Evolutionary conservation across 2,797 vertebrate genomes (phyloP), one percentile per base, ranked within the genome.

Genomic region (Paguma larvata): DNA sequence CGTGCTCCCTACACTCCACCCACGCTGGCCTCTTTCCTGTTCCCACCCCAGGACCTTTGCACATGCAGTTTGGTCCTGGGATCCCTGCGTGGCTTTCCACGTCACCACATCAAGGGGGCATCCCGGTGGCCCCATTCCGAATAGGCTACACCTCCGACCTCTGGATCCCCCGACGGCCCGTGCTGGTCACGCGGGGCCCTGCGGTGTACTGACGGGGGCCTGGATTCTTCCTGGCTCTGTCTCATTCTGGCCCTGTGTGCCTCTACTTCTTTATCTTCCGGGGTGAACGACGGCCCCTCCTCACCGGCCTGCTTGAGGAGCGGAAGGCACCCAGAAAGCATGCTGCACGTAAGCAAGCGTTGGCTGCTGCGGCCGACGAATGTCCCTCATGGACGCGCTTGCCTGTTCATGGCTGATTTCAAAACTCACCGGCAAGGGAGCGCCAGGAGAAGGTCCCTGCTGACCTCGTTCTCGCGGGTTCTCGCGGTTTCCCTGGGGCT

Each of bases 381-480:
- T 5, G 15, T 46, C 48, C 63, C n/a, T 48, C 30, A 68, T 3
- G 9, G 18, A 34, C 4, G 0, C 13, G 25, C 12, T 8, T 23
- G n/a, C 41, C 46, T 27, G 46, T 10, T 67, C 3, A 2, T 18
- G 4, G 14, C 1, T 10, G 68, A 48, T 32, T 14, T 65, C 46
- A 46, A 16, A 46, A 16, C 32, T 44, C 2, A 3, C 48, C 46
- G 16, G 63, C 56, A 23, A n/a, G 46, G 51, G n/a, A 27, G 27
- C 6, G 2, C 67, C 75, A 1, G 0, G 23, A 7, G 11, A 63
- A 32, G 63, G 19, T 12, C 21, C 32, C 7, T 3, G 19, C 30
- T 14, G 18, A 6, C 14, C 84, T 12, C 0, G 0, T 2, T 18
- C 30, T 14, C 3, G 0, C 32, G 3, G 19, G 1, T 4, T 3